A percentile compares a stretch with the other conserved stretches of the same genome.
phyloP scores from a whole-genome alignment of 2,888 invertebrate genomes.

The Tenthredo mesomela region DNA sequence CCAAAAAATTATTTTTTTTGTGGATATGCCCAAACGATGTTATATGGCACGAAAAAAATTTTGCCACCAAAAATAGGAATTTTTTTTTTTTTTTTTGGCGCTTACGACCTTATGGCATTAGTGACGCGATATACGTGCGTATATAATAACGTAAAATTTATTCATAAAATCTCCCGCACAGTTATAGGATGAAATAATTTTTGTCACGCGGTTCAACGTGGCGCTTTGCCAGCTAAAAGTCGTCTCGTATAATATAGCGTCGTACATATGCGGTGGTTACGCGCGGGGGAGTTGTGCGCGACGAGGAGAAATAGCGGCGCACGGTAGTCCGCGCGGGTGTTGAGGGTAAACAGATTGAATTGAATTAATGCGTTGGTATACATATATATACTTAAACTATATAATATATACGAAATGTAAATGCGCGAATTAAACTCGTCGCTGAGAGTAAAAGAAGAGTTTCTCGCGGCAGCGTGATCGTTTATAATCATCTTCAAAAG shows the following conservation, averaged over 20 bases:
- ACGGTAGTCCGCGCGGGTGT: not conserved
- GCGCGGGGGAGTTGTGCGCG: not conserved
- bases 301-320: not conserved
- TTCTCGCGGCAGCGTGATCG: not conserved
- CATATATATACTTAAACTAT: not conserved
- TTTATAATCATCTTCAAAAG: conserved; percentile 31
- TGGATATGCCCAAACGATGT: too few species aligned
- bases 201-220: conserved; percentile 11
- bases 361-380: conserved; percentile 8
- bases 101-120: too few species aligned
- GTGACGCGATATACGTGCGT: not conserved
- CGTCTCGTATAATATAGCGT: too few species aligned
- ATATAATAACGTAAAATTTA: not conserved
- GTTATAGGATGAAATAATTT: conserved; percentile 5
- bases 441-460: not conserved
- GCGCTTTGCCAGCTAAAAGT: not conserved
- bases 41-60: too few species aligned
- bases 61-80: too few species aligned
- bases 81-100: too few species aligned
- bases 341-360: conserved; percentile 44
- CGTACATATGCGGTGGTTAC: too few species aligned
- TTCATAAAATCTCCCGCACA: not conserved
- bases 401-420: conserved; percentile 11
- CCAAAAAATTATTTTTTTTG: too few species aligned
- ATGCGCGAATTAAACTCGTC: conserved; percentile 9